Evolutionary conservation across 2,888 invertebrate species (phyloP).

Genomic region (Megastigmus dorsalis): DNA sequence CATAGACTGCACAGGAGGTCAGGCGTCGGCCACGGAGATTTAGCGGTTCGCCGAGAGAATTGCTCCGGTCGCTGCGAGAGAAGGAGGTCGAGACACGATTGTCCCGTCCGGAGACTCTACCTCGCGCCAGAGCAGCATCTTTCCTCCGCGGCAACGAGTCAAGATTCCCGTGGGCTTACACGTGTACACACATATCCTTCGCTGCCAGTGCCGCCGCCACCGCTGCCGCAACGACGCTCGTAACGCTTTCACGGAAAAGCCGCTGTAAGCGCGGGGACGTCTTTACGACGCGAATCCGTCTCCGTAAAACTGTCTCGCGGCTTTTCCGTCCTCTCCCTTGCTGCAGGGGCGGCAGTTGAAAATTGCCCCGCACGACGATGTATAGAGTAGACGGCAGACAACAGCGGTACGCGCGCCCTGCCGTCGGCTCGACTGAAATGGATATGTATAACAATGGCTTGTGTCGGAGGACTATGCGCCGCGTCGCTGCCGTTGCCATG

Average conservation of each 20-base stretch:
- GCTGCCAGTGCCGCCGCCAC: no score
- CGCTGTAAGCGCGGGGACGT: slow-evolving; percentile 66
- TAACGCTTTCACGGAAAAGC: slow-evolving; percentile 64
- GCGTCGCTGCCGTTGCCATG: no score
- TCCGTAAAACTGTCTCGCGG: slow-evolving; percentile 70
- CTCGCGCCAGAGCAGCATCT: no score
- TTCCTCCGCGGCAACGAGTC: not conserved
- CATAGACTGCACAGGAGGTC: not conserved
- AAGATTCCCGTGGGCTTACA: slow-evolving; percentile 14
- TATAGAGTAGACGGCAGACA: no score
- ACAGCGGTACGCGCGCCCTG: not conserved
- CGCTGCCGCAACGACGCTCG: slow-evolving; percentile 58
- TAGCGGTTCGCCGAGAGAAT: slow-evolving; percentile 23
- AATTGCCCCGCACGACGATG: slow-evolving; percentile 13
- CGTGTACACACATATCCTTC: no score
- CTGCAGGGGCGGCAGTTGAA: not conserved
- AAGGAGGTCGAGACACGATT: slow-evolving; percentile 6
- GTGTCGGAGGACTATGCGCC: no score
- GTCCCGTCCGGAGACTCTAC: slow-evolving; percentile 8
- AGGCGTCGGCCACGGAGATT: slow-evolving; percentile 21
- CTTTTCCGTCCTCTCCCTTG: no score
- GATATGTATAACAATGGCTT: no score
- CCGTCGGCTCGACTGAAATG: no score
- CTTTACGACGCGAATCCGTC: slow-evolving; percentile 71
- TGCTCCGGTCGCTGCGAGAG: no score